Conservation (phyloP, 2,113 vertebrate species). For the Struthidea cinerea region DNA sequence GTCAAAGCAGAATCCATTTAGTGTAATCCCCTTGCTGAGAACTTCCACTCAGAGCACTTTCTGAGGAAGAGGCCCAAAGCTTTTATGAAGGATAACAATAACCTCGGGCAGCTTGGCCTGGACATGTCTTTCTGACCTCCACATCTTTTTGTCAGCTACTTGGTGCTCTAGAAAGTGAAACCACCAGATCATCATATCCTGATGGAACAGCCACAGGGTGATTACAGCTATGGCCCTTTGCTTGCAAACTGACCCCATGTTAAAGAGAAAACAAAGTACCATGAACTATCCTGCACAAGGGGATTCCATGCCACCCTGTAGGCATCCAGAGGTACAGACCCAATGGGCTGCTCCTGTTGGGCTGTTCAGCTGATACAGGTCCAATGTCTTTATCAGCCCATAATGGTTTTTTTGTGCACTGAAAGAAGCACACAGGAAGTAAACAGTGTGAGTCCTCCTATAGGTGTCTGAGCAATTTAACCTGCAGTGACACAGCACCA, state of each 20-base stretch:
- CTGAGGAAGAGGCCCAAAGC: neutral
- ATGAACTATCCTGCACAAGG: neutral
- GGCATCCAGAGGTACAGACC: neutral
- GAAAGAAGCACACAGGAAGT: neutral
- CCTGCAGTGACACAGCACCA: neutral
- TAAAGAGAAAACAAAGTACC: neutral
- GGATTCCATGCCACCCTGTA: neutral
- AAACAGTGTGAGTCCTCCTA: neutral
- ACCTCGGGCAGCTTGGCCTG: neutral
- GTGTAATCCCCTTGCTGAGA: neutral
- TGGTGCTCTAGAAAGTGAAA: neutral
- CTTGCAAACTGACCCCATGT: neutral
- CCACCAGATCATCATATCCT: neutral
- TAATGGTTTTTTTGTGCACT: neutral
- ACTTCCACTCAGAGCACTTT: neutral
- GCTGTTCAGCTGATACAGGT: accelerated
- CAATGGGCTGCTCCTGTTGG: neutral
- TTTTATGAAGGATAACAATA: neutral
- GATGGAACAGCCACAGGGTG: neutral
- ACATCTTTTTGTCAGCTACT: neutral
- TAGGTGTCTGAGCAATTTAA: neutral
- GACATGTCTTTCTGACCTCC: neutral
- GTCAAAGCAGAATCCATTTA: neutral
- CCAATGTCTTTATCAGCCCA: neutral
- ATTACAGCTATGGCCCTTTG: neutral